A percentile compares a stretch with the other conserved stretches of the same genome.
phyloP scores from a whole-genome alignment of 2,113 vertebrate species.

The Xiphophorus hellerii region DNA sequence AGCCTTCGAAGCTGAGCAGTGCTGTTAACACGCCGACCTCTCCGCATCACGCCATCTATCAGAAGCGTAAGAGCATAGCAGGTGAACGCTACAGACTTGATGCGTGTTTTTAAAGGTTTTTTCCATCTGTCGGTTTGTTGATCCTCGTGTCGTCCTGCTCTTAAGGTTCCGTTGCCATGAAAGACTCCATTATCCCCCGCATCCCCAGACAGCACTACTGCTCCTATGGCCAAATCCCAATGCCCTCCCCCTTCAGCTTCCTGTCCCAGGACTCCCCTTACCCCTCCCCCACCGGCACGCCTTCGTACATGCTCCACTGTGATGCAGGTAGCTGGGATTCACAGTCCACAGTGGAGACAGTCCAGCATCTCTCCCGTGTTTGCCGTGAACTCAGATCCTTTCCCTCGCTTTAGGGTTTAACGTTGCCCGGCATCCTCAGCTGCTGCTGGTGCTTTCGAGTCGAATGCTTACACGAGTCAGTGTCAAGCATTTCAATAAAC shows the following conservation, averaged over 20 bases:
- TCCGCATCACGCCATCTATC: slow-evolving; percentile 81
- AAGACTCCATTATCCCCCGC: slow-evolving; percentile 85
- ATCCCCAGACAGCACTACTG: slow-evolving; percentile 81
- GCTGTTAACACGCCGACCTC: slow-evolving; percentile 70
- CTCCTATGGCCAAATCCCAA: slow-evolving; percentile 81
- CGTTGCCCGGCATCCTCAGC: slow-evolving; percentile 68
- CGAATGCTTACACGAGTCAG: slow-evolving; percentile 41
- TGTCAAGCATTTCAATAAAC: slow-evolving; percentile 42
- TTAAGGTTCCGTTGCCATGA: slow-evolving; percentile 87
- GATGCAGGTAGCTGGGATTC: slow-evolving; percentile 79
- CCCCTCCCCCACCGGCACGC: slow-evolving; percentile 71
- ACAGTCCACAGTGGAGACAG: slow-evolving; percentile 45
- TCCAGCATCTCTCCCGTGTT: slow-evolving; percentile 38
- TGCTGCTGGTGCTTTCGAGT: slow-evolving; percentile 74
- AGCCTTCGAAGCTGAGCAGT: slow-evolving; percentile 79
- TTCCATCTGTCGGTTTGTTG: slow-evolving; percentile 16
- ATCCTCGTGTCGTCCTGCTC: slow-evolving; percentile 58
- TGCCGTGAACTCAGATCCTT: slow-evolving; percentile 58
- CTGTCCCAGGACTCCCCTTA: slow-evolving; percentile 79
- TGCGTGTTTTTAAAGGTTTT: not conserved
- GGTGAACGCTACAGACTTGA: slow-evolving; percentile 79
- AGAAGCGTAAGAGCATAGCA: slow-evolving; percentile 91
- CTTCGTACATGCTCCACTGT: slow-evolving; percentile 70
- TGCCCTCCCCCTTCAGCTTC: slow-evolving; percentile 75
- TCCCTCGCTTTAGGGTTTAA: slow-evolving; percentile 44